phyloP scores from a whole-genome alignment of 1,140 invertebrate genomes.

The Ylistrum balloti region DNA sequence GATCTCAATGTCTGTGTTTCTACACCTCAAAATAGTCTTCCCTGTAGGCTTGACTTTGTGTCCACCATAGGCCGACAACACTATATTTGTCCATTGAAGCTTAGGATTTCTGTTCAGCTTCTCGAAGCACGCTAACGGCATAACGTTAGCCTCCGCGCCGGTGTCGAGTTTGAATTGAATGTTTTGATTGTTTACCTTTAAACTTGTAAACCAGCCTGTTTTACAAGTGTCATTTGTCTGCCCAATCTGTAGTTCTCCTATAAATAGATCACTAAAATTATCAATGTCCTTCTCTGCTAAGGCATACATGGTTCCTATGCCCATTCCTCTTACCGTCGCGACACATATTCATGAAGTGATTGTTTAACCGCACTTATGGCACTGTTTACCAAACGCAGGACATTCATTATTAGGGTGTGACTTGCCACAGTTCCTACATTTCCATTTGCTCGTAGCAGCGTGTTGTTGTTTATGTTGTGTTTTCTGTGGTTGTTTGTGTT shows the following conservation, averaged over 20 bases:
- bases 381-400: constrained; percentile 50
- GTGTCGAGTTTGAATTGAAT: constrained; percentile 45
- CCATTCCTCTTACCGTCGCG: not conserved
- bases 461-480: not conserved
- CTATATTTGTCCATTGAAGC: not conserved
- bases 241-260: not conserved
- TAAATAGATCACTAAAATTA: not conserved
- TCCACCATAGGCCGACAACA: not conserved
- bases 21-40: not conserved
- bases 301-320: not conserved
- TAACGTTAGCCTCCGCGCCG: constrained; percentile 38
- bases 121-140: constrained; percentile 10
- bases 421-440: constrained; percentile 47
- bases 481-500: not conserved
- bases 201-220: not conserved
- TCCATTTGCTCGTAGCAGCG: not conserved
- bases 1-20: constrained; percentile 2
- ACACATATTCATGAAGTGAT: constrained; percentile 40
- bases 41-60: not conserved
- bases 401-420: constrained; percentile 43
- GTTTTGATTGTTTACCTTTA: not conserved
- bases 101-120: not conserved
- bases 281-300: not conserved
- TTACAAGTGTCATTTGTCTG: not conserved
- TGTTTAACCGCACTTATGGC: constrained; percentile 42